Base-by-base conservation (phyloP, 2,113 vertebrate species). In the Pipa parva region DNA sequence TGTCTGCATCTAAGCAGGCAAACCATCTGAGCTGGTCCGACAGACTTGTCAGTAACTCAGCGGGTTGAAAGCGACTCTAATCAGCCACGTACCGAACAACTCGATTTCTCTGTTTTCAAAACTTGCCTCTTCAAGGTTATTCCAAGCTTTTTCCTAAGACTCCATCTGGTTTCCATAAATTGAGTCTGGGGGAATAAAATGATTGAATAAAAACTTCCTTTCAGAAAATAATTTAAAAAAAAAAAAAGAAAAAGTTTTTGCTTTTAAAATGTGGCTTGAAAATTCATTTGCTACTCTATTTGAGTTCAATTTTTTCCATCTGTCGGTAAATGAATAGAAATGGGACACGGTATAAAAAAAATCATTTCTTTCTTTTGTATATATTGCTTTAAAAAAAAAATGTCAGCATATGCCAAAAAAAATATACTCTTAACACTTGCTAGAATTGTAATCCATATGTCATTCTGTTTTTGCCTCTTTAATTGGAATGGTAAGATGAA, bases 401-500 rank as follows among this genome's bases (percentile, higher is more conserved):
- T 39, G 11, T 59, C 42, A 51, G 31, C 28, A 28, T 18, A 37
- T 58, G 39, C 21, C 42, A 59, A 59, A 54, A 59, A 59, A 54
- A 68, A 68, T 46, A 48, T 59, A 59, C 42, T 45, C 46, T 28
- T 25, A 26, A 51, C 24, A 20, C 31, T 51, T 39, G 29, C 25
- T 29, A 45, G 33, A 51, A 68, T 22, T 52, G 57, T 68, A 51
- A 58, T 58, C 55, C 27, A 25, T 52, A 68, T 59, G 56, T 50
- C 58, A 50, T 48, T 59, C 45, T 36, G 26, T 31, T 60, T 65
- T 68, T 68, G 65, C n/a, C 48, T 51, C 20, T 18, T 42, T 59
- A 67, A 67, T 67, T 67, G 45, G 64, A 67, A 67, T 20, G n/a
- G 64, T 55, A 59, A 59, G 29, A 67, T 26, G 42, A 59, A 67